These are phyloP conservation scores for Hormiphora californensis DNA, from an alignment of 37 sponge, comb jelly and placozoan species.

Conservation along the genomic window DNA sequence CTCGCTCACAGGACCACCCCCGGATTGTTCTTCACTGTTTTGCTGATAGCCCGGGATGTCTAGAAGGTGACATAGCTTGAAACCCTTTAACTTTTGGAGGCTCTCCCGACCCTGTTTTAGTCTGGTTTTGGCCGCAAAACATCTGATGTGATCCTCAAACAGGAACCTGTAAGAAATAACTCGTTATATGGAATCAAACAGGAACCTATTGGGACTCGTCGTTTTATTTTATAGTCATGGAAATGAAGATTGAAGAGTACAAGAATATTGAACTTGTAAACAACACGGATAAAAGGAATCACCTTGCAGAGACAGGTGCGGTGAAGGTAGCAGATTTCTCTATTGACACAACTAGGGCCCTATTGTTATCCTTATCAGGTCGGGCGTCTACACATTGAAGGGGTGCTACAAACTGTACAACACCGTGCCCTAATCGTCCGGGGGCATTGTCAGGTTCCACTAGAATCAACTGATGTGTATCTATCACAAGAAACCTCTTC, in stretches of 20 bases:
- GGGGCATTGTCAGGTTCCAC: constrained; percentile 78
- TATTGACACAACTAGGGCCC: constrained; percentile 3
- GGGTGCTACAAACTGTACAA: constrained; percentile 76
- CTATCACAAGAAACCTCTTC: constrained; percentile 77
- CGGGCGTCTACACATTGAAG: constrained; percentile 60
- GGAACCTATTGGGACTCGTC: too few species aligned
- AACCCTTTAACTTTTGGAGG: constrained; percentile 57
- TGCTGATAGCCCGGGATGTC: constrained; percentile 17
- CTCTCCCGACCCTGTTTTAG: constrained; percentile 62
- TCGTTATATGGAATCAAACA: too few species aligned
- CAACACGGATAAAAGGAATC: too few species aligned
- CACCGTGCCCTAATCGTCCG: constrained; percentile 60
- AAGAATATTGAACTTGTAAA: too few species aligned
- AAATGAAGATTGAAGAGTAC: too few species aligned
- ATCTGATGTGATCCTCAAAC: constrained; percentile 83
- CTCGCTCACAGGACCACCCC: too few species aligned
- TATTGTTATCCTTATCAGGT: constrained; percentile 38
- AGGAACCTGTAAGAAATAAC: constrained; percentile 59
- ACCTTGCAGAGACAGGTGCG: too few species aligned
- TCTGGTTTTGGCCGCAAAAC: constrained; percentile 69
- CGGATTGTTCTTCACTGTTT: too few species aligned
- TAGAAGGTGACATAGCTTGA: constrained; percentile 26
- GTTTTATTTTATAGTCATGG: too few species aligned
- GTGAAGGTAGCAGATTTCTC: too few species aligned
- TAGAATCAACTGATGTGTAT: constrained; percentile 72